Conservation (phyloP, 2,113 vertebrate genomes). For the Ploceus nigricollis region DNA sequence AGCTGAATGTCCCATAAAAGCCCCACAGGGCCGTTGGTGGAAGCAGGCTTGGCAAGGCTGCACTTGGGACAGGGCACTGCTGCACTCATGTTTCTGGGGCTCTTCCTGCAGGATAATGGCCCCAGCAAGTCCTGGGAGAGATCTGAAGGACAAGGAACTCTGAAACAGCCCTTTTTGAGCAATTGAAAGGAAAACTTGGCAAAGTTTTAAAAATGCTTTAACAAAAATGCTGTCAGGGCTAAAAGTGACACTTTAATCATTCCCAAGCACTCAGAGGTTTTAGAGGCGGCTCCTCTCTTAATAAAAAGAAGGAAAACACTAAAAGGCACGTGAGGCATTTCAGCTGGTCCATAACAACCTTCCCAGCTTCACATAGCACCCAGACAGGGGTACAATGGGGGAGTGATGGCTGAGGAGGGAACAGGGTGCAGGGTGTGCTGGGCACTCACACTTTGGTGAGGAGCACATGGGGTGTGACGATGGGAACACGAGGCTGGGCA, state of each 20-base stretch:
- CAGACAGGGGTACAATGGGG: rapidly evolving
- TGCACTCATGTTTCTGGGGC: rapidly evolving
- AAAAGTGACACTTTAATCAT: background rate
- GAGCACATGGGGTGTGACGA: rapidly evolving
- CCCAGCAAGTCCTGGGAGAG: background rate
- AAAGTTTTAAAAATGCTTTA: background rate
- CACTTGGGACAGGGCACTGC: rapidly evolving
- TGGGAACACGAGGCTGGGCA: rapidly evolving
- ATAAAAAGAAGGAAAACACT: background rate
- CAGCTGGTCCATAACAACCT: background rate
- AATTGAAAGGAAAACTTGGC: background rate
- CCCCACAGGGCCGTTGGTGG: rapidly evolving
- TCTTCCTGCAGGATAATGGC: background rate
- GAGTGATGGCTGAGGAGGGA: rapidly evolving
- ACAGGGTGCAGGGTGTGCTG: background rate
- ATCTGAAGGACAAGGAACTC: background rate
- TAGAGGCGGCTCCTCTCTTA: background rate
- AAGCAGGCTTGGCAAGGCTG: rapidly evolving
- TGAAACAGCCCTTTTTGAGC: background rate
- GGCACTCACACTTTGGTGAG: background rate
- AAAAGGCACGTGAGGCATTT: background rate
- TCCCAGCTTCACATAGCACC: rapidly evolving
- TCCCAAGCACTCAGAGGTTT: background rate
- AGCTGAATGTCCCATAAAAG: background rate
- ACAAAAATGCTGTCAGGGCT: background rate